Evolutionary conservation across 2,888 invertebrate species (phyloP).

Genomic region (Phrixothrix hirtus): DNA sequence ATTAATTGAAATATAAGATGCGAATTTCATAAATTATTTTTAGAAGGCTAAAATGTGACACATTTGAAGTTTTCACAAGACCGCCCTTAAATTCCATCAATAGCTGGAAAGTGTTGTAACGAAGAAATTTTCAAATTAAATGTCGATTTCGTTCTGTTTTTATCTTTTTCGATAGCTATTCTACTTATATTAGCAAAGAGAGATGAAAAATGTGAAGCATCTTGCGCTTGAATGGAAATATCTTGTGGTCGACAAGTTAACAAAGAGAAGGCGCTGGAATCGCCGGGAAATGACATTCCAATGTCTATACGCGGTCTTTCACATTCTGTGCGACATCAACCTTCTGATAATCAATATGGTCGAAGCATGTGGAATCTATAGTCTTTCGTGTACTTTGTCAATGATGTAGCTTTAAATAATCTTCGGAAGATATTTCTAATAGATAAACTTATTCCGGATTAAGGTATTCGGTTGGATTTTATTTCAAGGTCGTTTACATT

Average conservation of each 20-base stretch:
- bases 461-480: too few relatives aligned
- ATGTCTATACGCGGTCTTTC: constrained; percentile 44
- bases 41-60: constrained; percentile 16
- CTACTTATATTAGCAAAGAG: constrained; percentile 13
- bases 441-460: constrained; percentile 1
- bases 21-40: constrained; percentile 3
- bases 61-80: constrained; percentile 19
- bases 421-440: not conserved
- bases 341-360: constrained; percentile 31
- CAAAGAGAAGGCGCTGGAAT: constrained; percentile 46
- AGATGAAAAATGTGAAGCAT: constrained; percentile 34
- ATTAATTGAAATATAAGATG: too few relatives aligned
- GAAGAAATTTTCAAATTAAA: constrained; percentile 15
- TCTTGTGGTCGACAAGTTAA: constrained; percentile 49
- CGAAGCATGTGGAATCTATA: constrained; percentile 19
- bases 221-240: constrained; percentile 45
- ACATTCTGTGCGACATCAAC: constrained; percentile 26
- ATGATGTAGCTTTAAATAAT: not conserved
- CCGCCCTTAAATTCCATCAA: constrained; percentile 24
- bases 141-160: constrained; percentile 14
- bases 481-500: too few relatives aligned
- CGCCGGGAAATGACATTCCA: constrained; percentile 49
- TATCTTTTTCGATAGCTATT: constrained; percentile 10
- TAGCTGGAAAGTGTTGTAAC: constrained; percentile 14
- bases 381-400: constrained; percentile 7